Percentiles rank a stretch among this genome's conserved stretches.
Evolutionary conservation across 2,888 invertebrate species (phyloP).

Genomic region (Clanis bilineata): DNA sequence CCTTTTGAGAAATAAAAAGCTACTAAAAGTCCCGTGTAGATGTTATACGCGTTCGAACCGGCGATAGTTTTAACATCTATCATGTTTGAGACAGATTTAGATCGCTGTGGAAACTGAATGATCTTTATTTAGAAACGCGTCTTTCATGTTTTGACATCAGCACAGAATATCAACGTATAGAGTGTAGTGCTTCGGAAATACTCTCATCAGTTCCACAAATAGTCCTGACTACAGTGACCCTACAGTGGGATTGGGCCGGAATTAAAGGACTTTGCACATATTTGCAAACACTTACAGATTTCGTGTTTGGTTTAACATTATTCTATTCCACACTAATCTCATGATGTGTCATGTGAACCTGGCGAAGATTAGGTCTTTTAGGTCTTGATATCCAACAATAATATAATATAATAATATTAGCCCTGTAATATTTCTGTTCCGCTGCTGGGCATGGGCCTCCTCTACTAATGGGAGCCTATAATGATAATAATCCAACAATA

Average conservation of each 20-base stretch:
- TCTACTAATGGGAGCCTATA: no score
- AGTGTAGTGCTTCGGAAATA: not conserved
- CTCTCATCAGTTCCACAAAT: not conserved
- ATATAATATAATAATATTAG: no score
- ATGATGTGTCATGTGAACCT: no score
- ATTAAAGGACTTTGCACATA: no score
- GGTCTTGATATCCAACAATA: no score
- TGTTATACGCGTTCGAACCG: not conserved
- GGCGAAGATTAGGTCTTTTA: no score
- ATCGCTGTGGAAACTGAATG: constrained; percentile 9
- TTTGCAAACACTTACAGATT: no score
- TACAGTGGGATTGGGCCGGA: not conserved
- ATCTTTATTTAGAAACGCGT: constrained; percentile 4
- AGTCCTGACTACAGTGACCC: not conserved
- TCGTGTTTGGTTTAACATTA: no score
- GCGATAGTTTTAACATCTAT: constrained; percentile 7
- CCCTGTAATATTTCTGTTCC: no score
- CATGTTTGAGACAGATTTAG: constrained; percentile 13
- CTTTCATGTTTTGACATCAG: constrained; percentile 11
- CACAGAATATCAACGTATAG: not conserved
- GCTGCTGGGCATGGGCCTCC: no score
- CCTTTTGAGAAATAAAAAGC: not conserved
- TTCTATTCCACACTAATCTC: no score
- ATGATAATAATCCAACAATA: no score
- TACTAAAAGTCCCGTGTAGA: not conserved